phyloP scores from a whole-genome alignment of 2,888 invertebrate species.

The Agriopis aurantiaria region DNA sequence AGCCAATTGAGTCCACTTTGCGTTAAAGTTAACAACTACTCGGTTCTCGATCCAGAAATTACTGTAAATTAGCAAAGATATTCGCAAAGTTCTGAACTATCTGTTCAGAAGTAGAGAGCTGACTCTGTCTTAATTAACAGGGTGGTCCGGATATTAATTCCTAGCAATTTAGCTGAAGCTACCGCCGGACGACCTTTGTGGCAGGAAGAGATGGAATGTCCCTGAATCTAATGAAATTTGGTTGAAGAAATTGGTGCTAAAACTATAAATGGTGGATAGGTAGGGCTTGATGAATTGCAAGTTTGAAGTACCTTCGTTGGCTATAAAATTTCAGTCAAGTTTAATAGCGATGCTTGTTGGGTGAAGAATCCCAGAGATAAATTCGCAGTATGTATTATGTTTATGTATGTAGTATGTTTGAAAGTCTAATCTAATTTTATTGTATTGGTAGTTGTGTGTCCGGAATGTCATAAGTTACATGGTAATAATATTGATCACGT shows the following conservation, averaged over 20 bases:
- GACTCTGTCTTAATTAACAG: conserved; percentile 65
- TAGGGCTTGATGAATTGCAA: conserved; percentile 3
- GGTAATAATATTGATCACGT: too few species aligned
- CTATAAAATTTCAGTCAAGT: conserved; percentile 7
- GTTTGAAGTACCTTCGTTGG: neutral
- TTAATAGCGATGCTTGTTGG: neutral
- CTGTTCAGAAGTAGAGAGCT: conserved; percentile 55
- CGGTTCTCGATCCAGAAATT: conserved; percentile 41
- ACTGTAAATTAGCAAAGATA: conserved; percentile 47
- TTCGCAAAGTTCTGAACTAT: conserved; percentile 46
- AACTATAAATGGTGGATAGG: conserved; percentile 31
- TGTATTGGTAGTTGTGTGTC: too few species aligned
- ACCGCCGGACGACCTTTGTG: conserved; percentile 54
- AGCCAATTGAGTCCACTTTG: conserved; percentile 27
- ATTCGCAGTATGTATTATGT: too few species aligned
- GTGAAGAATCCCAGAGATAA: too few species aligned
- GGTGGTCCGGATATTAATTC: conserved; percentile 68
- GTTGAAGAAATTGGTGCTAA: conserved; percentile 35
- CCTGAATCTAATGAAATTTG: conserved; percentile 30
- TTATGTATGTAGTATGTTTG: too few species aligned
- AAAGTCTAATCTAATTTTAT: too few species aligned
- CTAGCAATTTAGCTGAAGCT: conserved; percentile 61
- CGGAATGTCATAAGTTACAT: too few species aligned
- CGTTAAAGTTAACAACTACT: conserved; percentile 36
- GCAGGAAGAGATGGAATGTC: conserved; percentile 39